Evolutionary conservation across 2,113 vertebrate species (phyloP).

Genomic region (Phaetusa simplex): DNA sequence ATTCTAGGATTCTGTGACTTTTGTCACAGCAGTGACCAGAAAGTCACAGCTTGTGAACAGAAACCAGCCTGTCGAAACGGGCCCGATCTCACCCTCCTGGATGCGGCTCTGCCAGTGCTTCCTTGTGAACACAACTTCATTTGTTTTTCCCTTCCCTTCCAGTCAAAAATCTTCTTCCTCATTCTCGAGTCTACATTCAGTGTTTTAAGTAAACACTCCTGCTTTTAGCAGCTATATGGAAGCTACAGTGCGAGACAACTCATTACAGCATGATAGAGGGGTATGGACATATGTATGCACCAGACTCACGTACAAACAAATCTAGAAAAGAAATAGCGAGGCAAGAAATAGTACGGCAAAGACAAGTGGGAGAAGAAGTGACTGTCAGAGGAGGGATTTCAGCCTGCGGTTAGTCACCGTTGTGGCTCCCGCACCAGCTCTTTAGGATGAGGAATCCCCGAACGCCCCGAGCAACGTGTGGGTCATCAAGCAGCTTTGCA

Average conservation of each 20-base stretch:
- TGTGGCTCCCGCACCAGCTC: not conserved
- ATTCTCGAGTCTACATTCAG: not conserved
- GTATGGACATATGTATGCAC: not conserved
- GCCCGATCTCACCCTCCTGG: not conserved
- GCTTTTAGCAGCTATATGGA: not conserved
- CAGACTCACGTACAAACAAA: not conserved
- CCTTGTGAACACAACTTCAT: not conserved
- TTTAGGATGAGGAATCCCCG: not conserved
- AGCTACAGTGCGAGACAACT: not conserved
- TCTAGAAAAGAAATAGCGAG: not conserved
- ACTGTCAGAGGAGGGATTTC: not conserved
- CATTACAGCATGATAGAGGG: not conserved
- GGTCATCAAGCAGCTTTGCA: not conserved
- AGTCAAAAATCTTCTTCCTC: not conserved
- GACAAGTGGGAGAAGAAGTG: not conserved
- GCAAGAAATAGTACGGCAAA: not conserved
- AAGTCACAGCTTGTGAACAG: not conserved
- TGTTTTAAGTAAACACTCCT: slow-evolving; percentile 6
- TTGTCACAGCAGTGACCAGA: not conserved
- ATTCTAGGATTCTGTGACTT: not conserved
- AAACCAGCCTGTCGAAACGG: not conserved
- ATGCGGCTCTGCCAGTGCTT: not conserved
- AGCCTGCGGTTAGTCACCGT: not conserved
- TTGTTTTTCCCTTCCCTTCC: not conserved
- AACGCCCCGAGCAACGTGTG: rapidly evolving